Base-by-base conservation (phyloP, 2,888 invertebrate genomes). In the Ctena decussata region DNA sequence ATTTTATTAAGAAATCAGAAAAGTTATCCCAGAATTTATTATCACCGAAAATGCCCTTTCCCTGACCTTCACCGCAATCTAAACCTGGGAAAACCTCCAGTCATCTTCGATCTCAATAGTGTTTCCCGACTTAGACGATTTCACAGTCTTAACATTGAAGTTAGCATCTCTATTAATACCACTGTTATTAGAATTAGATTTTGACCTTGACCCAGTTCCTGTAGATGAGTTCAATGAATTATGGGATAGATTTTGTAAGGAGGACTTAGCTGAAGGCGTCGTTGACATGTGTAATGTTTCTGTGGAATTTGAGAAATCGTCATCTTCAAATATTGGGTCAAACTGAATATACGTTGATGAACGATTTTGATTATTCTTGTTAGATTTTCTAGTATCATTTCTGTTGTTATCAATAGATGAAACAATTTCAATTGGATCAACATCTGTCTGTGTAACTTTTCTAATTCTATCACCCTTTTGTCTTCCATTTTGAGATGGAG, bases 291-390 rank as follows among this genome's bases (percentile, higher is more conserved):
- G 88, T 21, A 93, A 80, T 3, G 92, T 90, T 75, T 93, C 92
- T 15, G 85, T 87, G 3, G 93, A 88, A 71, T 90, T 88, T 11
- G 84, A 79, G 78, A 93, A 87, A 53, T 93, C 93, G 71, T 94
- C 94, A 46, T 93, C 93, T 77, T 94, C 94, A 76, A 93, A 93
- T 69, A 94, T 94, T 0, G 94, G 92, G 82, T 94, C 93, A 85
- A 93, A 93, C 76, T 93, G 90, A 32, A 94, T 93, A 82, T 94
- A 94, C 18, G 94, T 94, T n/a, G 94, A 94, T 8, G 93, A 92
- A 71, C 92, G 84, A 37, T 91, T 91, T 70, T 86, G 89, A 70
- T 89, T 91, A 35, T 91, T 92, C 65, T 90, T 90, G 60, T 85
- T 74, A 24, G 89, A 75, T 70, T 81, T 90, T 76, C 85, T 86